Evolutionary conservation across 2,797 vertebrate genomes (phyloP), one percentile per base, ranked within the genome.

Genomic region (Sebastes cheni): DNA sequence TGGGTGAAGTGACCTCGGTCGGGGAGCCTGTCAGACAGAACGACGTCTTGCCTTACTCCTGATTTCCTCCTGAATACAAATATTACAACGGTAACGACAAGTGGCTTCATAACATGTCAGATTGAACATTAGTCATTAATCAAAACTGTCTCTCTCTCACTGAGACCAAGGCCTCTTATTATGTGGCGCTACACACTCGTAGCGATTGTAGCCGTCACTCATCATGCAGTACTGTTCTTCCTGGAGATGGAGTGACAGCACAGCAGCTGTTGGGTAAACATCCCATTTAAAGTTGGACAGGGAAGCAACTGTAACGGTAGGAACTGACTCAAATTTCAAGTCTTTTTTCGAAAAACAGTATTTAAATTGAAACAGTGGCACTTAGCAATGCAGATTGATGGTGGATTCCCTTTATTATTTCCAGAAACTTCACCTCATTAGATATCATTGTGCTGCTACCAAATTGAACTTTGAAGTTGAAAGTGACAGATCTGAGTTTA

Each of bases 121-220:
- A 59, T 86, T 14, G 2, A 73, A 71, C 46, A 73, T 20, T 39
- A 11, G 71, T 55, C 77, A 76, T 89, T 83, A 52, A 89, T 87
- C 86, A 88, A 36, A 79, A 29, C 50, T 68, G 75, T 80, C 86
- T 73, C 36, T n/a, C 3, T 25, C 79, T 34, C 67, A n/a, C 59
- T 25, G 4, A 46, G 59, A 69, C 22, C 2, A n/a, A 61, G 64
- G 77, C 72, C 75, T 70, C 79, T 60, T 6, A 56, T 70, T 69
- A 52, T 36, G 52, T 25, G 11, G 7, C 0, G 4, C 46, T 20
- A 13, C 27, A 68, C 67, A 8, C n/a, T 9, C 2, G 6, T 7
- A 39, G 58, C 14, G 11, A 59, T 32, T 46, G 65, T 29, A 65
- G 42, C 72, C 69, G 55, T 75, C 77, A 54, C 3, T 72, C 12